A percentile compares a stretch with the other conserved stretches of the same genome.
These are phyloP conservation scores for Chiridota heheva DNA, from an alignment of 35 echinoderm and acorn worm species.

Conservation along the genomic window DNA sequence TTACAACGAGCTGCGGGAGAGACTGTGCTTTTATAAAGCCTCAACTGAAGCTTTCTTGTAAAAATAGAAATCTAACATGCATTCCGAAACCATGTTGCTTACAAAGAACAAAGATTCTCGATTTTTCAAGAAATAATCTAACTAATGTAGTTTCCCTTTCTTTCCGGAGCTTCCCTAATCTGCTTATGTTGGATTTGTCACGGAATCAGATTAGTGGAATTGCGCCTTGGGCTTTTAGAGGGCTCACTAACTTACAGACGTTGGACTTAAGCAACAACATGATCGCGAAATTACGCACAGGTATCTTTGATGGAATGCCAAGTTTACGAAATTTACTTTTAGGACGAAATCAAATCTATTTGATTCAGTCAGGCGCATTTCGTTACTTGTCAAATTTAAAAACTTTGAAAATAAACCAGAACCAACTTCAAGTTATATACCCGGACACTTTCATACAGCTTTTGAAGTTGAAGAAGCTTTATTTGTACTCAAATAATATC, in stretches of 20 bases:
- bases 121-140: constrained; percentile 39
- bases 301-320: constrained; percentile 49
- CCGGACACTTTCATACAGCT: constrained; percentile 40
- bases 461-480: constrained; percentile 8
- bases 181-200: constrained; percentile 31
- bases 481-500: constrained; percentile 46
- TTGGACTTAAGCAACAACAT: constrained; percentile 54
- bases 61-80: constrained; percentile 19
- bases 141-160: constrained; percentile 28
- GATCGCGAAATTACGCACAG: constrained; percentile 19
- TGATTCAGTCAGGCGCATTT: constrained; percentile 45
- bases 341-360: constrained; percentile 31
- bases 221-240: constrained; percentile 38
- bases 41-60: constrained; percentile 15
- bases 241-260: constrained; percentile 35
- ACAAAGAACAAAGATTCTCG: constrained; percentile 23
- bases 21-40: background rate
- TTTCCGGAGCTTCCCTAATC: constrained; percentile 55
- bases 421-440: constrained; percentile 22
- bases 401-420: constrained; percentile 47
- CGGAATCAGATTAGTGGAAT: constrained; percentile 24
- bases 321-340: constrained; percentile 32
- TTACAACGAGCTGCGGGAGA: too few relatives aligned
- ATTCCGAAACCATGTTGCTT: constrained; percentile 62
- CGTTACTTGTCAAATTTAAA: constrained; percentile 43